Evolutionary conservation across 1,140 invertebrate species (phyloP), one percentile per base, ranked within the genome.

Genomic region (Stegodyphus mimosarum): DNA sequence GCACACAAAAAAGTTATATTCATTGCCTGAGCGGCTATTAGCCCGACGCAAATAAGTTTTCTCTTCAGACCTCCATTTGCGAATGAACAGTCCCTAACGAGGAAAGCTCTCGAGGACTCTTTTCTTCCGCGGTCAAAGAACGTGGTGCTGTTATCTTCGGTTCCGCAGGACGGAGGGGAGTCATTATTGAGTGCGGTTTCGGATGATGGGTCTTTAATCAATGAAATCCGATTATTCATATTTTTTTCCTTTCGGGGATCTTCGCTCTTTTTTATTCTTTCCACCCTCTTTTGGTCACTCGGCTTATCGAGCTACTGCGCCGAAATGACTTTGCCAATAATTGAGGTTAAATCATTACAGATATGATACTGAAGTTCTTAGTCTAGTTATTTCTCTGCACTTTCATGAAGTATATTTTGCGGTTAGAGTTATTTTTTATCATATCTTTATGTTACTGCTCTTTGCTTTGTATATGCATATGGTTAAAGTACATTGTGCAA

Each of bases 181-280:
- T 49, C 48, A 64, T 76, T 76, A 76, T 64, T 63, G 74, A 73
- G 70, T 51, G 48, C 55, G 70, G 70, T 72, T 81, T 64, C 33
- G 17, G 18, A 49, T 81, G 66, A 60, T 52, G 78, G 69, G 13
- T 71, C 69, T 81, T 81, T 81, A 81, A 81, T 81, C 79, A 81
- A 81, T 81, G 70, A 73, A 81, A 81, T 81, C 79, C 70, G 79
- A 81, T 81, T 81, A 81, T 15, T 51, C 64, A 13, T 17, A 4
- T n/a, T n/a, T 67, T 67, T 67, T 67, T 67, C 18, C 17, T 55
- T 70, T 33, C 33, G 33, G 33, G 33, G 33, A 3, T 33, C 3
- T 33, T 33, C 78, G n/a, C 9, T 17, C 6, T 18, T 53, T 49
- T 17, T 17, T 48, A 10, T 60, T 60, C 15, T 10, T 60, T 60